Percentiles rank a stretch among this genome's conserved stretches.
These are phyloP conservation scores for Tinamus major DNA, from an alignment of 2,797 vertebrate genomes.

Conservation along the genomic window DNA sequence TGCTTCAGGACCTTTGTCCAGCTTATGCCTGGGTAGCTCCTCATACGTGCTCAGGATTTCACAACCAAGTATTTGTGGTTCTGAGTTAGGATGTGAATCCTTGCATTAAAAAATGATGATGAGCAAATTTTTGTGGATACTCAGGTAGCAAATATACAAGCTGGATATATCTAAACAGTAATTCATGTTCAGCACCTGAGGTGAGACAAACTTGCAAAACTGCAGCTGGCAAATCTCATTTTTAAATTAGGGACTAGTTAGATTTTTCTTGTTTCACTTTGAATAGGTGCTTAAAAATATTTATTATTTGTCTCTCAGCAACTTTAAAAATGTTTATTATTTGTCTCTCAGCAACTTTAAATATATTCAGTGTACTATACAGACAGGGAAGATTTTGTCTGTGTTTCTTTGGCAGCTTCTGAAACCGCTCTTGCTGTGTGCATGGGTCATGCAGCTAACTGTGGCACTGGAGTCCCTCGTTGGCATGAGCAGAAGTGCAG, in stretches of 20 bases:
- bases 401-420: neutral
- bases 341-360: neutral
- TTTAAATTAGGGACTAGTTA: neutral
- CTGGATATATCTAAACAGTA: neutral
- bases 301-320: neutral
- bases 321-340: neutral
- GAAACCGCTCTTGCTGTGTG: neutral
- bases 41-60: neutral
- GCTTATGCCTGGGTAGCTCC: neutral
- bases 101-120: neutral
- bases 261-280: neutral
- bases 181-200: neutral
- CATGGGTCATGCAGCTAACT: fast-evolving
- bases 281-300: neutral
- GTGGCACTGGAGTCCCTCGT: fast-evolving
- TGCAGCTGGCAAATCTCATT: neutral
- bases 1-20: neutral
- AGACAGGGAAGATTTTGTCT: neutral
- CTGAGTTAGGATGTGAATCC: neutral
- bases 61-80: neutral
- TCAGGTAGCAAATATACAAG: neutral
- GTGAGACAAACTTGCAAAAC: neutral
- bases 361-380: neutral
- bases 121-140: neutral
- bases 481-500: fast-evolving